These are phyloP conservation scores for Drosophila formosana DNA, from an alignment of 2,888 invertebrate species.

Conservation along the genomic window DNA sequence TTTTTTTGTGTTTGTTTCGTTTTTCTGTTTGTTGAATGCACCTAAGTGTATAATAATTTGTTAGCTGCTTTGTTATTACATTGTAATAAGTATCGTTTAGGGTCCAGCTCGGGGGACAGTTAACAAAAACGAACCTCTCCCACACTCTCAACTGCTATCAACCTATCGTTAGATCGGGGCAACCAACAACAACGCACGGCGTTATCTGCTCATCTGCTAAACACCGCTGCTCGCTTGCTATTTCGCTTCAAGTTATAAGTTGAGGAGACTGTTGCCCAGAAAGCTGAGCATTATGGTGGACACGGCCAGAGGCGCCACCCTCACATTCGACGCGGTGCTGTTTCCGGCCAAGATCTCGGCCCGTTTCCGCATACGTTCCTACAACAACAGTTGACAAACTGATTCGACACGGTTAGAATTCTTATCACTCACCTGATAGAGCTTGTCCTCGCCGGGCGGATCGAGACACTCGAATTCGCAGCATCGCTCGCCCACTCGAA, in stretches of 20 bases:
- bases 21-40: conserved; percentile 32
- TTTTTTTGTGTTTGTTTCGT: not conserved
- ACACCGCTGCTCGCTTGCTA: conserved; percentile 24
- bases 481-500: conserved; percentile 93
- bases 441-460: conserved; percentile 89
- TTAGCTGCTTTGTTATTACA: conserved; percentile 54
- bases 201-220: not conserved
- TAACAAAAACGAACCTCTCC: conserved; percentile 54
- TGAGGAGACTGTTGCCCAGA: conserved; percentile 79
- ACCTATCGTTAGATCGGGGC: conserved; percentile 34
- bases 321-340: conserved; percentile 83
- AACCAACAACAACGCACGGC: not conserved
- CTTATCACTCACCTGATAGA: conserved; percentile 85
- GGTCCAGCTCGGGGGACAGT: conserved; percentile 36
- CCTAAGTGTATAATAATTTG: conserved; percentile 41
- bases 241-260: conserved; percentile 83
- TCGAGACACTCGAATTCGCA: conserved; percentile 96
- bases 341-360: conserved; percentile 88
- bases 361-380: conserved; percentile 87
- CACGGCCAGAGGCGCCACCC: conserved; percentile 81
- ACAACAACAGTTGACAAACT: not conserved
- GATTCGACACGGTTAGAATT: no score
- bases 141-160: conserved; percentile 16
- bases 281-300: conserved; percentile 82
- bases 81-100: conserved; percentile 62